Evolutionary conservation across 2,888 invertebrate genomes (phyloP).

Genomic region (Lithophane ornitopus): DNA sequence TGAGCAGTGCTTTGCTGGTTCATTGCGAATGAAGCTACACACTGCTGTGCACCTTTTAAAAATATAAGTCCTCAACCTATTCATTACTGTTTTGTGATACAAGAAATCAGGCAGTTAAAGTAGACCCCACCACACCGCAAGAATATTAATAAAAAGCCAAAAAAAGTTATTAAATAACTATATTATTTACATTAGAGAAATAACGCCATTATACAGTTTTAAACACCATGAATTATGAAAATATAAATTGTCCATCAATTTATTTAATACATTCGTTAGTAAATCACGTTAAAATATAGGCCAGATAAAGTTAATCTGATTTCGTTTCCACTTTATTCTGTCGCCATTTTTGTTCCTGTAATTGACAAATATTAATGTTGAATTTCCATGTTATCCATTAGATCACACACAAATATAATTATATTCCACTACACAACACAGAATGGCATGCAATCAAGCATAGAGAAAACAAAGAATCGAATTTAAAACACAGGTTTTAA

Average conservation of each 20-base stretch:
- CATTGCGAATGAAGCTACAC: not conserved
- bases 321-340: constrained; percentile 86
- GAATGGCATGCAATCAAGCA: constrained; percentile 42
- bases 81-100: not conserved
- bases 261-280: constrained; percentile 66
- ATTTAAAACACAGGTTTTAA: not conserved
- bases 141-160: constrained; percentile 65
- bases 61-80: not conserved
- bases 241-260: constrained; percentile 74
- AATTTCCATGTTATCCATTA: constrained; percentile 37
- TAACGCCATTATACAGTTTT: constrained; percentile 77
- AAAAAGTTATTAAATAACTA: constrained; percentile 75
- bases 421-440: constrained; percentile 11
- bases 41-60: not conserved
- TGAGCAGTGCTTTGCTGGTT: not conserved
- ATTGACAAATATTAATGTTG: constrained; percentile 69
- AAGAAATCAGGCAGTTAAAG: not conserved
- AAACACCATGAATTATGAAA: constrained; percentile 78
- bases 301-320: constrained; percentile 76
- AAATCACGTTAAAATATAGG: constrained; percentile 63
- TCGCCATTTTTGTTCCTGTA: constrained; percentile 89
- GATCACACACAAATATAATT: constrained; percentile 9
- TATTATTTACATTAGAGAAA: constrained; percentile 80
- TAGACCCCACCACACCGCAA: constrained; percentile 11
- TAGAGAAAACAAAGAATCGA: constrained; percentile 18